Percentiles rank a stretch among this genome's conserved stretches.
phyloP scores from a whole-genome alignment of 2,113 vertebrate species.

The Nycticorax nycticorax region DNA sequence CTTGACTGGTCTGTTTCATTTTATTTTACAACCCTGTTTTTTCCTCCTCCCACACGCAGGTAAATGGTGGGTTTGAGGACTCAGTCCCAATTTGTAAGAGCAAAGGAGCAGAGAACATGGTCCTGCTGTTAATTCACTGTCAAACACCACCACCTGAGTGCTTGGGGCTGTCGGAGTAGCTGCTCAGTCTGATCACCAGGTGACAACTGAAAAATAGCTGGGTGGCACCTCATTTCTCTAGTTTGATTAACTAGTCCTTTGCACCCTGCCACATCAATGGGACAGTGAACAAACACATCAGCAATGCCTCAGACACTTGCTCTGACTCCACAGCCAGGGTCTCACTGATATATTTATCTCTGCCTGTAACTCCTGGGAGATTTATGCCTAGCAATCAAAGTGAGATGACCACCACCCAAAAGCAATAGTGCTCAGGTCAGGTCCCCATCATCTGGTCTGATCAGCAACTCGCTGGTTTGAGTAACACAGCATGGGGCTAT shows the following conservation, averaged over 20 bases:
- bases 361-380: neutral
- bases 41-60: neutral
- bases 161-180: neutral
- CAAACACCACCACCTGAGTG: neutral
- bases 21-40: neutral
- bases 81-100: neutral
- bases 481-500: neutral
- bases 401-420: neutral
- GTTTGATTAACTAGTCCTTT: constrained; percentile 24
- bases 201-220: neutral
- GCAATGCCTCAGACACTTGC: neutral
- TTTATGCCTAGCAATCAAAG: neutral
- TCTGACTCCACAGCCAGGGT: neutral
- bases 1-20: constrained; percentile 34
- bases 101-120: neutral
- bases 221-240: constrained; percentile 18
- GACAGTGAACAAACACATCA: neutral
- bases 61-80: constrained; percentile 14
- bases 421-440: neutral
- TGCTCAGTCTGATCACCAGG: neutral
- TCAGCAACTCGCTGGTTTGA: neutral
- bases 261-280: neutral
- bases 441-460: neutral
- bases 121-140: constrained; percentile 7
- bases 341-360: neutral